Evolutionary conservation across 2,888 invertebrate species (phyloP), one percentile per base, ranked within the genome.

Genomic region (Nysson spinosus): DNA sequence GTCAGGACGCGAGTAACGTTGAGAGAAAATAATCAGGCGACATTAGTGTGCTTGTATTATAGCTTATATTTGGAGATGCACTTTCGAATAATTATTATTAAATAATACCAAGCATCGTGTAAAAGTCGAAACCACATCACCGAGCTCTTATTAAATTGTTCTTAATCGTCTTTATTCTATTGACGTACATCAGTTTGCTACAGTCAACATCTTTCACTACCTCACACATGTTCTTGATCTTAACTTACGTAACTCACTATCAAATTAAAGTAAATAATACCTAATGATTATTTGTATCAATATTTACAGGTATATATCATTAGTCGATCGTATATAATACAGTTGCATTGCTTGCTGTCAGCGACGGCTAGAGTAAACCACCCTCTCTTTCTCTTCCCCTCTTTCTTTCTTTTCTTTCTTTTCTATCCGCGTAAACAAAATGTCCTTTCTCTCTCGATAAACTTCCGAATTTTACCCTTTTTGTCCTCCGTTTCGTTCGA

Each of bases 231-330:
- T 65, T 44, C 35, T 70, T 65, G 40, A 50, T 47, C 63, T 67
- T 71, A 72, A 69, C 46, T 70, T 67, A 69, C 58, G 44, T 72
- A 57, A 57, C 57, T 51, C 37, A 34, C 67, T 80, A 80, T 69
- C 57, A 42, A 70, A 69, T 67, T 78, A 78, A 72, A 57, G 58
- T n/a, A n/a, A n/a, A n/a, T 68, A 68, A 66, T 69, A 72, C 69
- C 63, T 76, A 78, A 72, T 62, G 64, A 72, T 72, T 72, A 72
- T 44, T 47, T 26, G 19, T 22, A n/a, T 75, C 57, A 68, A 74
- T 79, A 80, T 79, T 55, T 80, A 79, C 79, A 79, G 24, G 64
- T 68, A 43, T 70, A 61, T 49, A 66, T 71, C 57, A 67, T 69
- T 70, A 78, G 51, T 70, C 66, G 58, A 26, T 72, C 63, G 46